Evolutionary conservation across 2,113 vertebrate species (phyloP).

Genomic region (Nesogale talazaci): DNA sequence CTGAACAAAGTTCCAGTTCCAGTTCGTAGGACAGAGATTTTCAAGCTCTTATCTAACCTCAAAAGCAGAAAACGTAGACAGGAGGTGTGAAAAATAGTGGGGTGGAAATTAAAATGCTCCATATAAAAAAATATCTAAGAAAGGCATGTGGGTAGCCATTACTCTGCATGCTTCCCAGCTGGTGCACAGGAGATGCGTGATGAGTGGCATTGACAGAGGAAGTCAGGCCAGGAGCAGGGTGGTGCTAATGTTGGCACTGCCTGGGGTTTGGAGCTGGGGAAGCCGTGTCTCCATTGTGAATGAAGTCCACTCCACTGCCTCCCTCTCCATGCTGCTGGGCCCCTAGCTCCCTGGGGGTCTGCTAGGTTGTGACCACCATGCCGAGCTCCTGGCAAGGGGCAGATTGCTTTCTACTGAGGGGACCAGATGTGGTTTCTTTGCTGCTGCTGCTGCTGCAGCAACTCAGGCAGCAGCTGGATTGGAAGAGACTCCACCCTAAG

Average conservation of each 20-base stretch:
- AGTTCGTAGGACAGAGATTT: background rate
- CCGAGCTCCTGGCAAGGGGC: background rate
- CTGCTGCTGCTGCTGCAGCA: background rate
- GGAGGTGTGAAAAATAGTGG: background rate
- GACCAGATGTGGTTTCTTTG: background rate
- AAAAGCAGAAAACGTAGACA: background rate
- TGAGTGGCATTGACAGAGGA: background rate
- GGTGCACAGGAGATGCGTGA: background rate
- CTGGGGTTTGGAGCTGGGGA: background rate
- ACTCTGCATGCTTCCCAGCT: background rate
- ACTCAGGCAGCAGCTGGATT: background rate
- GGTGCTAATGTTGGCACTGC: accelerated
- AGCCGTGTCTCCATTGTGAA: background rate
- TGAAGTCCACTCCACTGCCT: background rate
- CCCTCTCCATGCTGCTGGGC: background rate
- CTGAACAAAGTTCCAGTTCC: background rate
- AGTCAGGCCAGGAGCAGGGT: too few relatives aligned
- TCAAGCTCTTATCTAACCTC: background rate
- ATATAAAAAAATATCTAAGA: slow-evolving; percentile 8
- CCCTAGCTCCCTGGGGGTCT: background rate
- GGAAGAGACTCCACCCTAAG: slow-evolving; percentile 16
- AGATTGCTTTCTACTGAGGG: slow-evolving; percentile 51
- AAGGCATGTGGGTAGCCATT: background rate
- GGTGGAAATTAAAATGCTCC: background rate
- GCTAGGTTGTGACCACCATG: background rate